These are phyloP conservation scores for Sebastes aleutianus DNA, from an alignment of 2,797 vertebrate species.

Conservation along the genomic window DNA sequence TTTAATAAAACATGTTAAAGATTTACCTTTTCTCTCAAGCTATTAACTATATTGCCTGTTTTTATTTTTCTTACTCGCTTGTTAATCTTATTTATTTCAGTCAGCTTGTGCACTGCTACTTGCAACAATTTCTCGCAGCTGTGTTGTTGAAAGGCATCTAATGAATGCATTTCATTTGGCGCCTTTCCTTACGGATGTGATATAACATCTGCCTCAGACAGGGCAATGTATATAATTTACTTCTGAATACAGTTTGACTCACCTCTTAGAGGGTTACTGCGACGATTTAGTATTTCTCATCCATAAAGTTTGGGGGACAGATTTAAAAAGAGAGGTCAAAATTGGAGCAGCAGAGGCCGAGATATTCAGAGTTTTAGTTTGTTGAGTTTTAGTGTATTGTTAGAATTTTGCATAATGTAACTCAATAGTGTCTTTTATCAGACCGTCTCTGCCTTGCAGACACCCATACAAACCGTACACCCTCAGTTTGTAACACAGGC, in stretches of 20 bases:
- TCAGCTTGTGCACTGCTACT: not conserved
- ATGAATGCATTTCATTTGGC: not conserved
- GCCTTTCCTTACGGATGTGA: not conserved
- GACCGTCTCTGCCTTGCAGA: not conserved
- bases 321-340: not conserved
- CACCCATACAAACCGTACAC: not conserved
- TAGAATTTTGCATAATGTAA: not conserved
- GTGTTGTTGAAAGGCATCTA: not conserved
- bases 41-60: not conserved
- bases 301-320: not conserved
- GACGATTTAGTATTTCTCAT: not conserved
- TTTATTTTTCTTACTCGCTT: not conserved
- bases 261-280: not conserved
- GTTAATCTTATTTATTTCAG: not conserved
- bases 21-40: not conserved
- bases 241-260: not conserved
- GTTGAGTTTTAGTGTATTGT: too few species aligned
- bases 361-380: not conserved
- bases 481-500: not conserved
- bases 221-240: not conserved
- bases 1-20: not conserved
- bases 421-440: not conserved
- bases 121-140: not conserved
- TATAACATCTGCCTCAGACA: not conserved
- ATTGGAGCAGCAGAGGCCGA: not conserved